Percentiles rank a stretch among this genome's conserved stretches.
Conservation (phyloP, 2,797 vertebrate species). For the Karalla daura region DNA sequence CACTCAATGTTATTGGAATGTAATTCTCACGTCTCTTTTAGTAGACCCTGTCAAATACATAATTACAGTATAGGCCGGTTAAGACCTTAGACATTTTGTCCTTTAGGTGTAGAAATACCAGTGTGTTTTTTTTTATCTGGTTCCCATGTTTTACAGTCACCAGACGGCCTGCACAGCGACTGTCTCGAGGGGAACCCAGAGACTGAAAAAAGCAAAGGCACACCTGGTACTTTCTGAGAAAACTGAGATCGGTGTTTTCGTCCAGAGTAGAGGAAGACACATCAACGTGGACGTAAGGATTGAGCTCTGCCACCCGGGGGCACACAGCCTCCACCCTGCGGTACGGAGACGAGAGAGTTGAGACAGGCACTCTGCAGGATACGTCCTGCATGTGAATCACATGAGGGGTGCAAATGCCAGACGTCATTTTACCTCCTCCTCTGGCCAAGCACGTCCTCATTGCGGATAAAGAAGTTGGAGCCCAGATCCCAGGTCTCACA, state of each 20-base stretch:
- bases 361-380: not conserved
- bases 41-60: too few species aligned
- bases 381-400: not conserved
- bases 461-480: constrained; percentile 94
- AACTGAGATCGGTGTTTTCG: constrained; percentile 90
- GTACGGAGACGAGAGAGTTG: constrained; percentile 13
- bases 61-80: too few species aligned
- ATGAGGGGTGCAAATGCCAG: not conserved
- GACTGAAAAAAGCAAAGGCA: constrained; percentile 9
- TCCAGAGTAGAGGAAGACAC: constrained; percentile 85
- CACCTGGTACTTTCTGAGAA: constrained; percentile 93
- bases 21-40: too few species aligned
- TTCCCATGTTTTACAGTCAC: not conserved
- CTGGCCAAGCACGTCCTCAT: constrained; percentile 89
- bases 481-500: constrained; percentile 93
- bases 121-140: too few species aligned
- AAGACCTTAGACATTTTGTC: too few species aligned
- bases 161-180: not conserved
- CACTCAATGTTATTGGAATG: not conserved
- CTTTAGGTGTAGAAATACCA: too few species aligned
- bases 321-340: constrained; percentile 92
- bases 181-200: too few species aligned
- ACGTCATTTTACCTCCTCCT: constrained; percentile 86
- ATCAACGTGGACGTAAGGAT: constrained; percentile 94
- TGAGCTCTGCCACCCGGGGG: constrained; percentile 90